phyloP scores from a whole-genome alignment of 2,113 vertebrate genomes.

The Gopherus evgoodei region DNA sequence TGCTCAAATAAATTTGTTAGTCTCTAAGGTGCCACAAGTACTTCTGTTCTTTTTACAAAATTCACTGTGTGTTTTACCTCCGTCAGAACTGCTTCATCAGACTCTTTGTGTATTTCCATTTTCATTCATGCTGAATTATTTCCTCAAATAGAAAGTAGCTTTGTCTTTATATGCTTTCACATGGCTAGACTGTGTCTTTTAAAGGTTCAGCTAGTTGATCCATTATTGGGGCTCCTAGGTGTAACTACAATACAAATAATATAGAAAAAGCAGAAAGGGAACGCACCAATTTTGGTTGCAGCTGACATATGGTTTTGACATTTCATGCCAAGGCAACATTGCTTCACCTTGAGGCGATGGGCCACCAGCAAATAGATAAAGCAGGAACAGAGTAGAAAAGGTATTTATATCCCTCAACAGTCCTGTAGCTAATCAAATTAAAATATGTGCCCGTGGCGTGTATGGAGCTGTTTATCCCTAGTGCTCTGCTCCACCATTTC shows the following conservation, averaged over 20 bases:
- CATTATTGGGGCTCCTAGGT: too few species aligned
- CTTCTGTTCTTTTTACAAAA: neutral
- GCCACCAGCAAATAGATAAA: neutral
- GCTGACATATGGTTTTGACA: neutral
- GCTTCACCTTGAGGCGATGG: neutral
- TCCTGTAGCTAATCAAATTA: neutral
- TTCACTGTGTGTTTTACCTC: neutral
- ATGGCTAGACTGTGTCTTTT: neutral
- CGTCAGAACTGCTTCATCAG: neutral
- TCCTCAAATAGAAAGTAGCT: neutral
- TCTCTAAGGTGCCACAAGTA: too few species aligned
- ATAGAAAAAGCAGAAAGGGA: neutral
- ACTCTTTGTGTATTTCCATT: neutral
- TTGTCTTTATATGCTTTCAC: neutral
- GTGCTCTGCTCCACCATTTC: neutral
- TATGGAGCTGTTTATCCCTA: neutral
- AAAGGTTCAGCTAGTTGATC: neutral
- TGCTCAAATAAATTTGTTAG: too few species aligned
- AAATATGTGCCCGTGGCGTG: neutral
- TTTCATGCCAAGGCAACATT: neutral
- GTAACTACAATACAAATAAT: neutral
- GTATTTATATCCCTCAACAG: neutral
- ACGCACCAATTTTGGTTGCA: neutral
- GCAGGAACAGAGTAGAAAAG: neutral
- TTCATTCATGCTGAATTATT: neutral